Evolutionary conservation across 2,888 invertebrate genomes (phyloP), one percentile per base, ranked within the genome.

Genomic region (Neoascia interrupta): DNA sequence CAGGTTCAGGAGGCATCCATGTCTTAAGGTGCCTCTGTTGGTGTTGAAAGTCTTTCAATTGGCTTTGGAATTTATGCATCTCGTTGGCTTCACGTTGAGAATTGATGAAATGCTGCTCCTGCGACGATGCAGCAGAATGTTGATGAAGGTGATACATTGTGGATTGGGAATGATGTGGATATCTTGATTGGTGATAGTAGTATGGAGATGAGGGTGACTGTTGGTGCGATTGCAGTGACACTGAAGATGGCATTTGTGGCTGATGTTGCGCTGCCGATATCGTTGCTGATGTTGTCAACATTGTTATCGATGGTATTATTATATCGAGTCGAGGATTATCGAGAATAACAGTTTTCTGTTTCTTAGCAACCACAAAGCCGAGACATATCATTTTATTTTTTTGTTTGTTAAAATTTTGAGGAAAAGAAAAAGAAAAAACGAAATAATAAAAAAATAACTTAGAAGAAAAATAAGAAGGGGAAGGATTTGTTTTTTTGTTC

Each of bases 341-440:
- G 83, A 84, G 84, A 82, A 84, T 82, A 81, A 83, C 82, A 82
- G 83, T 84, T 83, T 84, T 84, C 85, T 85, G 54, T 74, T 45
- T 80, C 18, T 56, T 69, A 63, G 49, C 51, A 69, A 34, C 36
- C 45, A 21, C 23, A 26, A 45, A 53, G 58, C 28, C 61, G 60
- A 74, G 43, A 51, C 51, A 47, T 13, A 23, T 61, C 45, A 10
- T 54, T 47, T 51, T 21, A 3, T 21, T 47, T 60, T 28, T 19
- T 49, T 19, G 31, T 49, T 51, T 76, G 45, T 69, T 39, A 31
- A 43, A 51, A 60, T 81, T 81, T 81, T 74, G 63, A 68, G 76
- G 79, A 68, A 82, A 82, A 81, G 80, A 74, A 79, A 80, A 84
- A 83, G 76, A 70, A 81, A 82, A 83, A 75, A 54, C 56, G 56